Evolutionary conservation across 92 coral and sea anemone genomes (phyloP).

Genomic region (Porites cylindrica): DNA sequence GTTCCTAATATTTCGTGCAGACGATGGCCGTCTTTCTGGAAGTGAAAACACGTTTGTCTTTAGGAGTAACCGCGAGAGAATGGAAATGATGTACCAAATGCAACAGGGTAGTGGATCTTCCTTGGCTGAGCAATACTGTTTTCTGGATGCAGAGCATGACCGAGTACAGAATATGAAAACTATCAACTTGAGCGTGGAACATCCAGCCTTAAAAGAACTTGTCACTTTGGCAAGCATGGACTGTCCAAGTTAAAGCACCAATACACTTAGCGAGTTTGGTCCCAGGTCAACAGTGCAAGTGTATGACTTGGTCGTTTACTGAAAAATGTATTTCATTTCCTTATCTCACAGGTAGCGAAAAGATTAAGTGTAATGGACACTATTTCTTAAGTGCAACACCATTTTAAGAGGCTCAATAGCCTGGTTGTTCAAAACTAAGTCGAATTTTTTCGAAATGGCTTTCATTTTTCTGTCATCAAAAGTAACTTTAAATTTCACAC

Average conservation of each 20-base stretch:
- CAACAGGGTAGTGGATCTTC: constrained; percentile 44
- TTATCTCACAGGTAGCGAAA: neutral
- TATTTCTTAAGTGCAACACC: too few relatives aligned
- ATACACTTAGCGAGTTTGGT: constrained; percentile 70
- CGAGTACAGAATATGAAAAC: constrained; percentile 67
- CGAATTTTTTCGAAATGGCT: too few relatives aligned
- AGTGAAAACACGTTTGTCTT: constrained; percentile 45
- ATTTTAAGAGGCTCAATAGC: too few relatives aligned
- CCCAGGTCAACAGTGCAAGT: constrained; percentile 1
- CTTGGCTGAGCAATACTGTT: constrained; percentile 57
- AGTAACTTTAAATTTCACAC: too few relatives aligned
- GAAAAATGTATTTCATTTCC: neutral
- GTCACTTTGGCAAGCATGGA: constrained; percentile 68
- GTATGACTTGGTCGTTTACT: neutral
- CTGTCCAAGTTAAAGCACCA: constrained; percentile 54
- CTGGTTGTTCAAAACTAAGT: too few relatives aligned
- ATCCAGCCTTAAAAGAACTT: constrained; percentile 62
- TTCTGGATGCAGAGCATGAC: constrained; percentile 75
- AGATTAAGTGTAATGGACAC: too few relatives aligned
- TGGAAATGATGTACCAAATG: constrained; percentile 56
- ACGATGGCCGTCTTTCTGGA: constrained; percentile 41
- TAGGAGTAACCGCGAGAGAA: constrained; percentile 45
- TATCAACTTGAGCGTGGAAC: constrained; percentile 61
- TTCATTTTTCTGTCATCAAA: too few relatives aligned
- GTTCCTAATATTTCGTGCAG: constrained; percentile 39